Evolutionary conservation across 2,888 invertebrate genomes (phyloP).

Genomic region (Machimus atricapillus): DNA sequence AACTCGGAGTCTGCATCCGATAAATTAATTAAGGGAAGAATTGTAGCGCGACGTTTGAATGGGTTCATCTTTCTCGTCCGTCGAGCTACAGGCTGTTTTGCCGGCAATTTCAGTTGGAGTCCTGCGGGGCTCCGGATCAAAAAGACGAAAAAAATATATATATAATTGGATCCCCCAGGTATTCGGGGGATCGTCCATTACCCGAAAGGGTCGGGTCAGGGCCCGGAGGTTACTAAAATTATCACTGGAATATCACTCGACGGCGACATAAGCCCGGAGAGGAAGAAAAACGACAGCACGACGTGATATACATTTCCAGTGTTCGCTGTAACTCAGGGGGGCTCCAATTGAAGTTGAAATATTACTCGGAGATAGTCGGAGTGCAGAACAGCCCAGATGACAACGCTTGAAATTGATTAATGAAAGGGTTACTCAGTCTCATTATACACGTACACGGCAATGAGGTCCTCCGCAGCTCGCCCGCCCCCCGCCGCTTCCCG

Average conservation of each 20-base stretch:
- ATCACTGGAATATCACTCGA: neutral
- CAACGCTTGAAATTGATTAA: conserved; percentile 18
- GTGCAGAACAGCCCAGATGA: neutral
- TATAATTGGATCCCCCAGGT: conserved; percentile 1
- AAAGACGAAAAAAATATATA: neutral
- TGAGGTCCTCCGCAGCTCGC: neutral
- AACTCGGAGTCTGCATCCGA: neutral
- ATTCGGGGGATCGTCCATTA: neutral
- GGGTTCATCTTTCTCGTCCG: neutral
- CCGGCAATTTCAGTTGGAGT: neutral
- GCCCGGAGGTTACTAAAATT: neutral
- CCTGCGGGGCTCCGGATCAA: neutral
- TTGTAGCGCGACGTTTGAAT: conserved; percentile 3
- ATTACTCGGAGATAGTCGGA: neutral
- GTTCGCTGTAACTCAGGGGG: neutral
- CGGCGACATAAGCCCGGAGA: neutral
- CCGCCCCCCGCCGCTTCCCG: too few species aligned
- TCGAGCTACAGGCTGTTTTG: neutral
- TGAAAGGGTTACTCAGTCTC: neutral
- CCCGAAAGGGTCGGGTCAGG: neutral
- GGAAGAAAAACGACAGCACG: neutral
- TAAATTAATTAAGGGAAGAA: conserved; percentile 14
- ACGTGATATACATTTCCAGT: neutral
- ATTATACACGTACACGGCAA: neutral
- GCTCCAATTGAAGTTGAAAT: conserved; percentile 3